phyloP scores from a whole-genome alignment of 2,888 invertebrate species.

The Tuberolachnus salignus region DNA sequence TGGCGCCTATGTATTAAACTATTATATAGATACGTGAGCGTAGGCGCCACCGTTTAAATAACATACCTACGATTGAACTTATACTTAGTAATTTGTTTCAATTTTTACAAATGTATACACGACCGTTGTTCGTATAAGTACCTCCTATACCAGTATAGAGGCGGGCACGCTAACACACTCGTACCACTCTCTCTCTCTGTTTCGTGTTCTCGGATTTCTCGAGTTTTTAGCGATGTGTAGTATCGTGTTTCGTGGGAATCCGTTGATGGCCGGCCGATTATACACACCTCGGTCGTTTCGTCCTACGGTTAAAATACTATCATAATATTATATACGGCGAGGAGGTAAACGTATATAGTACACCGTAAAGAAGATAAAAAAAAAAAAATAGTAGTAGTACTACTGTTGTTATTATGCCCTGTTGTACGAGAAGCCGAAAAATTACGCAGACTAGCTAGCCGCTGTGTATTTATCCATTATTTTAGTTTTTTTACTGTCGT shows the following conservation, averaged over 20 bases:
- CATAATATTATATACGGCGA: not conserved
- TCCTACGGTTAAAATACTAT: not conserved
- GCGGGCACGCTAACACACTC: too few species aligned
- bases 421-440: not conserved
- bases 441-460: not conserved
- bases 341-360: not conserved
- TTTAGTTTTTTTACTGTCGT: not conserved
- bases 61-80: too few species aligned
- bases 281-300: constrained; percentile 42
- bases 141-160: too few species aligned
- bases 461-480: too few species aligned
- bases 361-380: too few species aligned
- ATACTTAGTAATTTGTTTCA: too few species aligned
- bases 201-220: constrained; percentile 42
- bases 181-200: not conserved
- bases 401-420: not conserved
- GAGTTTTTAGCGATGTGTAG: not conserved
- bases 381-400: too few species aligned
- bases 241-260: constrained; percentile 49
- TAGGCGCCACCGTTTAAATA: too few species aligned
- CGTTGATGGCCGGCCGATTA: constrained; percentile 31
- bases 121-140: too few species aligned
- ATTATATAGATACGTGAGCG: too few species aligned
- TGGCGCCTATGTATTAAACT: too few species aligned
- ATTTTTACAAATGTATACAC: too few species aligned